phyloP scores from a whole-genome alignment of 2,888 invertebrate species.

The Dryobotodes eremita region DNA sequence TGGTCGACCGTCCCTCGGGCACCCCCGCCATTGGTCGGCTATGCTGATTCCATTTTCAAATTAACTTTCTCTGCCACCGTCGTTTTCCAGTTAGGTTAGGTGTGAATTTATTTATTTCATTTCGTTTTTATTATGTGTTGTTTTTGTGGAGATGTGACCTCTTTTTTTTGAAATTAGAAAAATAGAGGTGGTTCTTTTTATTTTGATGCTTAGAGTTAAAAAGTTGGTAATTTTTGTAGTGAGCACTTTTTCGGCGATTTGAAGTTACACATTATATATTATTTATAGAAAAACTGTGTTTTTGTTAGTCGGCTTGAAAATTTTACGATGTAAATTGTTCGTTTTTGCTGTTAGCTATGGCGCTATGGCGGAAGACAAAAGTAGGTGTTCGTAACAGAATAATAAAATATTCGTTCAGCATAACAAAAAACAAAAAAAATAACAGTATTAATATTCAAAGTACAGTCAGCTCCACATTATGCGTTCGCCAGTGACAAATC shows the following conservation, averaged over 20 bases:
- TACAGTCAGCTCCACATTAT: constrained; percentile 59
- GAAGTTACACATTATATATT: too few relatives aligned
- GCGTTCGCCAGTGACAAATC: constrained; percentile 51
- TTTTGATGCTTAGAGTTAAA: not conserved
- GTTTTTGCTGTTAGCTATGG: not conserved
- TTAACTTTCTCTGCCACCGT: constrained; percentile 89
- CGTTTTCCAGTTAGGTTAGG: constrained; percentile 82
- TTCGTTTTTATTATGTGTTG: constrained; percentile 77
- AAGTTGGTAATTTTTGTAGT: not conserved
- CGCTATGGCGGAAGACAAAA: not conserved
- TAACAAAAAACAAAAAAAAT: not conserved
- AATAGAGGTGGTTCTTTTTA: not conserved
- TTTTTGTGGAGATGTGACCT: constrained; percentile 62
- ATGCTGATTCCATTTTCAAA: constrained; percentile 90
- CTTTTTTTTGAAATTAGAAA: constrained; percentile 44
- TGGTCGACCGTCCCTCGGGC: constrained; percentile 84
- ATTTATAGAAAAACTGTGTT: not conserved
- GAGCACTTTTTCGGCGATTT: not conserved
- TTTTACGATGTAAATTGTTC: too few relatives aligned
- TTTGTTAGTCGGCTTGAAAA: not conserved
- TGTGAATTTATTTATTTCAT: constrained; percentile 83
- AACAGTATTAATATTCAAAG: not conserved
- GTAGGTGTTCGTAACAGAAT: not conserved
- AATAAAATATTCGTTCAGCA: not conserved
- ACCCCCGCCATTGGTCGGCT: constrained; percentile 83